These are phyloP conservation scores for Hycleus phaleratus DNA, from an alignment of 1,140 invertebrate genomes.

Conservation along the genomic window DNA sequence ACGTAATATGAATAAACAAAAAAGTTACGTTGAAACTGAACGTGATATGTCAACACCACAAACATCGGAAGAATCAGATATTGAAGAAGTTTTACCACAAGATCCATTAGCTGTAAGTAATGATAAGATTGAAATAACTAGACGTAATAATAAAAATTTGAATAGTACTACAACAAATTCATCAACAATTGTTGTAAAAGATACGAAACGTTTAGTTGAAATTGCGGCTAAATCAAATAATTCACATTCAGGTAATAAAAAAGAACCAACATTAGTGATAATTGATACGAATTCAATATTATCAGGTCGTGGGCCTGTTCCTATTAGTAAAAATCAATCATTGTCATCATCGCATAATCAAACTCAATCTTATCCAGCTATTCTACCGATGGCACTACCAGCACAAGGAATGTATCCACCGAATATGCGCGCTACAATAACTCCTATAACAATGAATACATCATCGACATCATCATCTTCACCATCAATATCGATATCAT, in stretches of 20 bases:
- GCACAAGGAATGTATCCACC: conserved; percentile 51
- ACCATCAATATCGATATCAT: conserved; percentile 19
- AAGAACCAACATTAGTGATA: conserved; percentile 69
- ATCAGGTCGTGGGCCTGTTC: conserved; percentile 54
- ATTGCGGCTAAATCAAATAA: conserved; percentile 49
- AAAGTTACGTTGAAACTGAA: conserved; percentile 49
- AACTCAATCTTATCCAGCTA: conserved; percentile 36
- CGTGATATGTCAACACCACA: conserved; percentile 19
- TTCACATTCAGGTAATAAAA: conserved; percentile 50
- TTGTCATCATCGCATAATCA: conserved; percentile 3
- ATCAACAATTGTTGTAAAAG: conserved; percentile 60
- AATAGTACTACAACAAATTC: conserved; percentile 33
- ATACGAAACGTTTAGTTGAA: conserved; percentile 64
- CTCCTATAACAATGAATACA: conserved; percentile 42
- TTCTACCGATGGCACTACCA: conserved; percentile 47
- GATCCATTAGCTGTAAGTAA: conserved; percentile 53
- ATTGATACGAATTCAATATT: conserved; percentile 70
- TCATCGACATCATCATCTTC: conserved; percentile 14
- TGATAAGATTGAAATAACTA: conserved; percentile 22
- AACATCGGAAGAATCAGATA: conserved; percentile 51
- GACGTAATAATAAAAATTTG: conserved; percentile 26
- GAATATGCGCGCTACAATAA: conserved; percentile 52
- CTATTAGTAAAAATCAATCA: conserved; percentile 41
- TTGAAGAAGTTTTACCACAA: conserved; percentile 56
- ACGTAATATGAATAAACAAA: conserved; percentile 51